Percentiles rank a stretch among this genome's conserved stretches.
Conservation (phyloP, 2,113 vertebrate species). For the Prionailurus viverrinus region DNA sequence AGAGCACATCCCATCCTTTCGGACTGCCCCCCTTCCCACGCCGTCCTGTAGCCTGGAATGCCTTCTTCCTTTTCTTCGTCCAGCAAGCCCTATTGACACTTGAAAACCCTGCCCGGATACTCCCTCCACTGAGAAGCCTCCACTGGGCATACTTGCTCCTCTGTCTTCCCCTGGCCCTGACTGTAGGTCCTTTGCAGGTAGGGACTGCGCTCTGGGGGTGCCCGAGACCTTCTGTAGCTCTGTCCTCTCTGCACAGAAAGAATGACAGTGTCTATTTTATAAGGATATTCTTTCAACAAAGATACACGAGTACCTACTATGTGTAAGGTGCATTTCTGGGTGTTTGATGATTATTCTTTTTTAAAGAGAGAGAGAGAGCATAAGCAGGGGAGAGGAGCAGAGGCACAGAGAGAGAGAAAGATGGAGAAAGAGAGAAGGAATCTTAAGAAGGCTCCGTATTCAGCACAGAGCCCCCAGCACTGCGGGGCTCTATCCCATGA, state of each 20-base stretch:
- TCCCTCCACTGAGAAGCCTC: not conserved
- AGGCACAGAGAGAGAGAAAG: too few relatives aligned
- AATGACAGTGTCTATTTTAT: not conserved
- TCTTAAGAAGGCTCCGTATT: too few relatives aligned
- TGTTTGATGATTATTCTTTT: too few relatives aligned
- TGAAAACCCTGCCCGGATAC: not conserved
- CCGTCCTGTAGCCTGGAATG: not conserved
- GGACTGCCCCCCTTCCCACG: fast-evolving
- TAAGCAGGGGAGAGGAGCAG: too few relatives aligned
- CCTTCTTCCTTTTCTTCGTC: not conserved
- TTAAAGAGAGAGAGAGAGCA: too few relatives aligned
- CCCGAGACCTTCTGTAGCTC: fast-evolving
- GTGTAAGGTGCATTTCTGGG: not conserved
- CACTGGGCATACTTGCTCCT: not conserved
- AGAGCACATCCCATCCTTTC: not conserved
- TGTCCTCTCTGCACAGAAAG: not conserved
- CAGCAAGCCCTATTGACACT: not conserved
- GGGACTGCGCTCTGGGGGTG: fast-evolving
- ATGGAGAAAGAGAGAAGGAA: too few relatives aligned
- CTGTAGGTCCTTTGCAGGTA: not conserved
- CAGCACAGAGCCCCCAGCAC: too few relatives aligned
- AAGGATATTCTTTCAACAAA: not conserved
- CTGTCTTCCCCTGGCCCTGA: not conserved
- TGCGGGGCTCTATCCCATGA: too few relatives aligned
- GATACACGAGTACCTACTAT: fast-evolving